These are phyloP conservation scores for Oriolus oriolus DNA, from an alignment of 2,113 vertebrate genomes.

Conservation along the genomic window DNA sequence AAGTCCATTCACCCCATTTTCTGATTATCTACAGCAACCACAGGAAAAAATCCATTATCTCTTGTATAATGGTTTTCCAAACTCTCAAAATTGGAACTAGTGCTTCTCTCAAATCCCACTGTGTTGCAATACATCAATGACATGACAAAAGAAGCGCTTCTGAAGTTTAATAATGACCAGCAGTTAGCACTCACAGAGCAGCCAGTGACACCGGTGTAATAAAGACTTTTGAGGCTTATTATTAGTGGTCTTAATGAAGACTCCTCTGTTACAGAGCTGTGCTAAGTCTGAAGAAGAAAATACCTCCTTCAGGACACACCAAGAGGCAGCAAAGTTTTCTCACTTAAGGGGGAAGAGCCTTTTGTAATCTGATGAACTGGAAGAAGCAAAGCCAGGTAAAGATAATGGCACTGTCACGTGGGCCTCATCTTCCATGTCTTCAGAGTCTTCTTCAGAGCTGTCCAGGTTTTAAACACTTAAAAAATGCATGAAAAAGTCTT, in stretches of 20 bases:
- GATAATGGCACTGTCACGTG: neutral
- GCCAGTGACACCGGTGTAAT: neutral
- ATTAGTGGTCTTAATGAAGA: neutral
- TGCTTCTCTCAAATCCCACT: neutral
- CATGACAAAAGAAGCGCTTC: neutral
- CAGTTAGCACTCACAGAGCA: neutral
- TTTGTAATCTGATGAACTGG: neutral
- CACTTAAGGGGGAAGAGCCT: neutral
- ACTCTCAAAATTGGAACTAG: neutral
- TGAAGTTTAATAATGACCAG: neutral
- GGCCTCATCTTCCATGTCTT: neutral
- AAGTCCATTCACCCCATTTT: neutral
- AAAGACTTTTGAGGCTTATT: neutral
- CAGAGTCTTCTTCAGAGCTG: neutral
- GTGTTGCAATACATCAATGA: neutral
- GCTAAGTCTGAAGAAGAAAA: neutral
- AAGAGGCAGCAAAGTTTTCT: neutral
- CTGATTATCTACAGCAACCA: neutral
- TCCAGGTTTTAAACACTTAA: neutral
- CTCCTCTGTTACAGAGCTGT: neutral
- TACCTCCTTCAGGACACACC: neutral
- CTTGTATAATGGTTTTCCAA: neutral
- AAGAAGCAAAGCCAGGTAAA: neutral
- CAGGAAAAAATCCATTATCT: neutral
- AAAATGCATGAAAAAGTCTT: neutral